Evolutionary conservation across 2,797 vertebrate genomes (phyloP).

Genomic region (Sylvia borin): DNA sequence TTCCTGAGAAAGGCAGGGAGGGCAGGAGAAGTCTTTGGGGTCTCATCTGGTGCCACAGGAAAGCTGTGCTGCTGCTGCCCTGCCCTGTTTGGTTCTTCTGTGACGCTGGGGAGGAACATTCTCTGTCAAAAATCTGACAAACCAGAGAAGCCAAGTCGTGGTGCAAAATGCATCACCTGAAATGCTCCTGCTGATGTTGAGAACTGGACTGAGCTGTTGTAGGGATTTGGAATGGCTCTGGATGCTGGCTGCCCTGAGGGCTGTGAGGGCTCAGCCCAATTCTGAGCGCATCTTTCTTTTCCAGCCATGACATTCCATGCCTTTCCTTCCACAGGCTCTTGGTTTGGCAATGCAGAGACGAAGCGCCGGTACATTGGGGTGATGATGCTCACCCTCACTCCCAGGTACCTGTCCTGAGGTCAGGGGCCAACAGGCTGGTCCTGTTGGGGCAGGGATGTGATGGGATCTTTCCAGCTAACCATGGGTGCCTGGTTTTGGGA

Average conservation of each 20-base stretch:
- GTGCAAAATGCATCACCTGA: neutral
- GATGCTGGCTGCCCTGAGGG: rapidly evolving
- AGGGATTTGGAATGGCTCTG: neutral
- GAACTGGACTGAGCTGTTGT: neutral
- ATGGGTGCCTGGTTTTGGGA: neutral
- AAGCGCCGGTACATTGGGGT: slow-evolving; percentile 93
- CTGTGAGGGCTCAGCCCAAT: neutral
- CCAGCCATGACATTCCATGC: neutral
- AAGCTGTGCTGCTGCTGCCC: neutral
- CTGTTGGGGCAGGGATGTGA: too few relatives aligned
- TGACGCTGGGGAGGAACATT: neutral
- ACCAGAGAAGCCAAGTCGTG: neutral
- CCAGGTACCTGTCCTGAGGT: slow-evolving; percentile 78
- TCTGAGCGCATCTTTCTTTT: rapidly evolving
- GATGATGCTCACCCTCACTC: slow-evolving; percentile 94
- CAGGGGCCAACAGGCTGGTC: neutral
- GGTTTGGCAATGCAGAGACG: slow-evolving; percentile 75
- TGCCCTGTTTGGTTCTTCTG: neutral
- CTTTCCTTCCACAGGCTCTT: slow-evolving; percentile 76
- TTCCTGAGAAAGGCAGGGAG: neutral
- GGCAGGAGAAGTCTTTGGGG: neutral
- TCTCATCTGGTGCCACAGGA: neutral
- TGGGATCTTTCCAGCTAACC: neutral
- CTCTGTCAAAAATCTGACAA: neutral
- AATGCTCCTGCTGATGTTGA: rapidly evolving